These are phyloP conservation scores for Typhlichthys eigenmanni DNA, from an alignment of 2,797 vertebrate species.

Conservation along the genomic window DNA sequence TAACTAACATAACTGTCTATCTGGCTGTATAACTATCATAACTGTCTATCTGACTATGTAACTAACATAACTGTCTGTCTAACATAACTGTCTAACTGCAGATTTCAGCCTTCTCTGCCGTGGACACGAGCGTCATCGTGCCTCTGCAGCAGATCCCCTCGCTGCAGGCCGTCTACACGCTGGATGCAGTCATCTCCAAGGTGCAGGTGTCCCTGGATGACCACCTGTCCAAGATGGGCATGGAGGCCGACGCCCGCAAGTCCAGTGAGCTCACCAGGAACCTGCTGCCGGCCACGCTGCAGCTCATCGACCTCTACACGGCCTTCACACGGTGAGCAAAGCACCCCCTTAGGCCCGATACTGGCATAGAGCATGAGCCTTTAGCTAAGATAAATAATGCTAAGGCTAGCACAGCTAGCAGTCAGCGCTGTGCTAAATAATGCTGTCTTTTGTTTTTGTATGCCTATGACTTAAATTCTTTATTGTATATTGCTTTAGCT, in stretches of 20 bases:
- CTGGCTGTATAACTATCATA: too few species aligned
- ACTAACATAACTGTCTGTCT: too few species aligned
- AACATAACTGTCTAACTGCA: conserved; percentile 41
- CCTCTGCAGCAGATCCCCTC: conserved; percentile 91
- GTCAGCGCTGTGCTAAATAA: too few species aligned
- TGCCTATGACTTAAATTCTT: too few species aligned
- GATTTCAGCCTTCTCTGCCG: conserved; percentile 93
- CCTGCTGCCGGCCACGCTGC: conserved; percentile 91
- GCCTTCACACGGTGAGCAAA: conserved; percentile 87
- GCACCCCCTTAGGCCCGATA: too few species aligned
- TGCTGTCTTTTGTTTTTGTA: too few species aligned
- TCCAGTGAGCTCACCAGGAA: conserved; percentile 95
- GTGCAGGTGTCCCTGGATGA: conserved; percentile 97
- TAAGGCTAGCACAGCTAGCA: too few species aligned
- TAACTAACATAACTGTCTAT: too few species aligned
- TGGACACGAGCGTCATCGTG: conserved; percentile 87
- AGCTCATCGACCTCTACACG: conserved; percentile 92
- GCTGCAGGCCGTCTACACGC: conserved; percentile 93
- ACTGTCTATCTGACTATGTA: too few species aligned
- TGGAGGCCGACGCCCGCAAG: conserved; percentile 88
- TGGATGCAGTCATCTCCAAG: conserved; percentile 96
- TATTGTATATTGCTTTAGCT: too few species aligned
- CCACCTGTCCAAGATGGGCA: conserved; percentile 92
- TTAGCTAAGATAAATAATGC: too few species aligned
- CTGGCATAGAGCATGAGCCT: not conserved